Conservation (phyloP, 2,888 invertebrate genomes). For the Apocheima hispidaria region DNA sequence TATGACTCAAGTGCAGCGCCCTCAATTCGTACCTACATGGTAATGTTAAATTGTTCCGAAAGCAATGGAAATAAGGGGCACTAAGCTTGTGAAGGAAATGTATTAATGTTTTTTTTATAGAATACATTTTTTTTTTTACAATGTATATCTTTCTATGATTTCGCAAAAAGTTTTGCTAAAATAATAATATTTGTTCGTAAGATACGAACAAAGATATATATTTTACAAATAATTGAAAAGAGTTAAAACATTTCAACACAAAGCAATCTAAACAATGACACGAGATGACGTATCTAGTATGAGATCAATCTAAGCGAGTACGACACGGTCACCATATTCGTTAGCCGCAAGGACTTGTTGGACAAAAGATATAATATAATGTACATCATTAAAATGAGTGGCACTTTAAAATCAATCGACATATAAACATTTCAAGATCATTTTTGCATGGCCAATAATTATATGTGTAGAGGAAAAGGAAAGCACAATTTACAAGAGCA, state of each 20-base stretch:
- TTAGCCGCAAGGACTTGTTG: constrained; percentile 4
- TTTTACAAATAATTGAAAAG: constrained; percentile 23
- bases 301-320: constrained; percentile 32
- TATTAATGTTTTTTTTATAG: neutral
- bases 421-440: neutral
- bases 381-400: neutral
- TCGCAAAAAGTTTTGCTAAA: neutral
- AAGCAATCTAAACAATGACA: constrained; percentile 43
- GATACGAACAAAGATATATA: neutral
- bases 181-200: neutral
- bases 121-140: neutral
- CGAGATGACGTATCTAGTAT: constrained; percentile 36
- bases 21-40: constrained; percentile 55
- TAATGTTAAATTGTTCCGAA: constrained; percentile 41
- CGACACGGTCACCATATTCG: constrained; percentile 27
- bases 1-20: constrained; percentile 68
- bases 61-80: constrained; percentile 18
- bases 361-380: constrained; percentile 3
- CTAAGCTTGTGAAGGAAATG: neutral
- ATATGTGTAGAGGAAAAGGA: constrained; percentile 7
- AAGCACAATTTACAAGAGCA: constrained; percentile 33
- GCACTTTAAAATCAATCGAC: neutral
- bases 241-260: constrained; percentile 39
- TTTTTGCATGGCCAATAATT: neutral
- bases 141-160: neutral